A percentile compares a stretch with the other conserved stretches of the same genome.
Conservation (phyloP, 2,113 vertebrate genomes). For the Triplophysa rosa region DNA sequence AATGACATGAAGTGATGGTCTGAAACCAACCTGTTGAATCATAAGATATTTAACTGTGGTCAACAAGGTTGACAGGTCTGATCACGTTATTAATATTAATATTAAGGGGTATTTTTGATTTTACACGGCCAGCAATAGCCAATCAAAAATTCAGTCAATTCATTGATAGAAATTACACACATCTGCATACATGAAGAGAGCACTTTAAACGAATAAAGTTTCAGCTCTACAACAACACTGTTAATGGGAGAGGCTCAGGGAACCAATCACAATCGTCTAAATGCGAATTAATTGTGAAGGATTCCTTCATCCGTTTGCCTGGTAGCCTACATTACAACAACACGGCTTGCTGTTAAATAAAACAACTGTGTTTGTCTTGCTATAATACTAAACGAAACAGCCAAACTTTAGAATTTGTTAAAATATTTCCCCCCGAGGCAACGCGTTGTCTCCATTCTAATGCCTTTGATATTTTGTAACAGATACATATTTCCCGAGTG, state of each 20-base stretch:
- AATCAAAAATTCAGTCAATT: too few species aligned
- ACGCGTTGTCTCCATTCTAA: neutral
- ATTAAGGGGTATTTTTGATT: too few species aligned
- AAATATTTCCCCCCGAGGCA: neutral
- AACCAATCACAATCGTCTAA: neutral
- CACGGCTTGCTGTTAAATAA: neutral
- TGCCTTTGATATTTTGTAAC: neutral
- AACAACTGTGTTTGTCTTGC: neutral
- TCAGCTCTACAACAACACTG: too few species aligned
- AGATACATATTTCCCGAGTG: constrained; percentile 30
- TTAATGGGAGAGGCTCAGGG: constrained; percentile 16
- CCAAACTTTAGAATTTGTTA: neutral
- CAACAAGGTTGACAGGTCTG: neutral
- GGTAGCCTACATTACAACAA: neutral
- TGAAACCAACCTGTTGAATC: constrained; percentile 41
- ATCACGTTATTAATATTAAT: neutral
- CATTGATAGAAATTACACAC: too few species aligned
- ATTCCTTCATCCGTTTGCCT: neutral
- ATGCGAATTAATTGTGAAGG: neutral
- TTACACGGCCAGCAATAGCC: too few species aligned
- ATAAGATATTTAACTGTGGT: neutral
- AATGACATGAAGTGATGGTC: neutral
- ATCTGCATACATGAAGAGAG: too few species aligned
- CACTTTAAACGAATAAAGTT: too few species aligned
- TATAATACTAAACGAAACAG: neutral